These are phyloP conservation scores for Megalops atlanticus DNA, from an alignment of 2,113 vertebrate species.

Conservation along the genomic window DNA sequence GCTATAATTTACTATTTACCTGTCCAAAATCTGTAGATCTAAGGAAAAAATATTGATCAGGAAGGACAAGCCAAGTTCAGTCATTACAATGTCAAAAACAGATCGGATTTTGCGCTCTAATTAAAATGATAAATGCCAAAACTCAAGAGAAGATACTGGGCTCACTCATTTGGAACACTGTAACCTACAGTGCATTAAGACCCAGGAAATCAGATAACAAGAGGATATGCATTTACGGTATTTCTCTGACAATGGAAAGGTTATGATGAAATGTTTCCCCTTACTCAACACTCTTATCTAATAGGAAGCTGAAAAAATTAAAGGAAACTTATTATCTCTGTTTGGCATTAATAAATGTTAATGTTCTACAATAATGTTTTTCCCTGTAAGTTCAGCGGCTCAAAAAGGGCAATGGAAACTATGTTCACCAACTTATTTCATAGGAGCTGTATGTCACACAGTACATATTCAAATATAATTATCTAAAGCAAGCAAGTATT, in stretches of 20 bases:
- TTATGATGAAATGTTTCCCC: background rate
- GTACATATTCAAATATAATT: background rate
- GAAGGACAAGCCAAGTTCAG: too few relatives aligned
- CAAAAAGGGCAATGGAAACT: background rate
- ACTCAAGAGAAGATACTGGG: too few relatives aligned
- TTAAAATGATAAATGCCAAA: too few relatives aligned
- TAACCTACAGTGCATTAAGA: background rate
- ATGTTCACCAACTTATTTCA: background rate
- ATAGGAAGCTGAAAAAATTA: background rate
- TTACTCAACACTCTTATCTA: background rate
- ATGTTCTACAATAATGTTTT: background rate
- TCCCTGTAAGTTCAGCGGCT: background rate
- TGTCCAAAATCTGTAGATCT: background rate
- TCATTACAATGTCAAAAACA: too few relatives aligned
- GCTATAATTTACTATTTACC: background rate
- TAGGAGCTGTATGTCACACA: background rate
- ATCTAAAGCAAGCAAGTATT: background rate
- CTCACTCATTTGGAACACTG: background rate
- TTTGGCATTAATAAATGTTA: background rate
- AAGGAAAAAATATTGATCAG: background rate
- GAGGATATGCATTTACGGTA: background rate
- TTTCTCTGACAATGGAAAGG: background rate
- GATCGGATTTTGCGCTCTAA: too few relatives aligned
- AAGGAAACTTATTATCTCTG: background rate
- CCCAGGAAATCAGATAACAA: background rate